Percentiles rank a stretch among this genome's conserved stretches.
Conservation (phyloP, 2,797 vertebrate genomes). For the Artibeus jamaicensis region DNA sequence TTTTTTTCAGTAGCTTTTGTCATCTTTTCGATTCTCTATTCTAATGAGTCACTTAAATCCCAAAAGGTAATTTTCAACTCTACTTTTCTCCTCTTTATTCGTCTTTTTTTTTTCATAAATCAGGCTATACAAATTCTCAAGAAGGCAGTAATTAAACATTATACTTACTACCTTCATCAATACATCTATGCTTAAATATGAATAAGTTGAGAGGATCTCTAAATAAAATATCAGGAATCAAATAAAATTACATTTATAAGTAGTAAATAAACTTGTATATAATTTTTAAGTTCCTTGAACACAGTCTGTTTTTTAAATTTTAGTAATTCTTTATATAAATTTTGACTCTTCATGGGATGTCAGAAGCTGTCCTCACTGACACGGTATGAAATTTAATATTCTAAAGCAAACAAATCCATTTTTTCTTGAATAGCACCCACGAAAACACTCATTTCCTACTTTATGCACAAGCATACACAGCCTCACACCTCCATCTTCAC, state of each 20-base stretch:
- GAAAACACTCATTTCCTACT: not conserved
- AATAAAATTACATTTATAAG: not conserved
- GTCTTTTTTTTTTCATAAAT: not conserved
- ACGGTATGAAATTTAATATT: not conserved
- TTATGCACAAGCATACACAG: not conserved
- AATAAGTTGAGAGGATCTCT: not conserved
- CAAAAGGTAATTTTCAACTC: conserved; percentile 12
- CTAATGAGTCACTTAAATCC: not conserved
- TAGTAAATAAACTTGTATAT: not conserved
- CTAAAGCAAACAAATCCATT: not conserved
- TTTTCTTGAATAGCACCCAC: not conserved
- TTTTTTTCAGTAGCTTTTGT: not conserved
- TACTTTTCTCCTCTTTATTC: not conserved
- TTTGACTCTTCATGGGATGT: not conserved
- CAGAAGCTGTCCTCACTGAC: not conserved
- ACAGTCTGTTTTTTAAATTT: not conserved
- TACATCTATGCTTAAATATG: not conserved
- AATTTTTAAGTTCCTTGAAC: not conserved
- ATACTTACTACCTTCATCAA: not conserved
- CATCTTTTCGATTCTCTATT: not conserved
- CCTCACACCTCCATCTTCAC: not conserved
- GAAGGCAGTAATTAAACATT: not conserved
- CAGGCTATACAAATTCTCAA: not conserved
- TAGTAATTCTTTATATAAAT: not conserved
- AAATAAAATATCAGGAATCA: conserved; percentile 6